Evolutionary conservation across 2,888 invertebrate species (phyloP).

Genomic region (Eurytoma californica): DNA sequence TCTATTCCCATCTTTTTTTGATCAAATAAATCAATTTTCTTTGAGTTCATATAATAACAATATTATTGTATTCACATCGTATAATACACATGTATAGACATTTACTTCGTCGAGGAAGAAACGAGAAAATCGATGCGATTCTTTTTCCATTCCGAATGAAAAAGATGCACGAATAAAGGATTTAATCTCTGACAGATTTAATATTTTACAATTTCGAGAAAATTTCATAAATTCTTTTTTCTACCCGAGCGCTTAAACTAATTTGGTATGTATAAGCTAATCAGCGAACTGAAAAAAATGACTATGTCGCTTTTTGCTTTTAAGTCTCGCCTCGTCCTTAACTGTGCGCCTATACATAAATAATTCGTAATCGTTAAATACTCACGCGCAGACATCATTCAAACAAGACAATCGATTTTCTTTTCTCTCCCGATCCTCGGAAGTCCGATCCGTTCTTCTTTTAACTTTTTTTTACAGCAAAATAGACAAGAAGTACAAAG

Average conservation of each 20-base stretch:
- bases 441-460: slow-evolving; percentile 11
- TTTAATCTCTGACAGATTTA: slow-evolving; percentile 34
- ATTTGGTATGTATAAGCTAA: slow-evolving; percentile 57
- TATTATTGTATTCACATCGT: slow-evolving; percentile 50
- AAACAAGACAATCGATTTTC: slow-evolving; percentile 46
- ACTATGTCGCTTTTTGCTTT: slow-evolving; percentile 58
- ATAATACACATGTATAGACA: slow-evolving; percentile 52
- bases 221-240: slow-evolving; percentile 31
- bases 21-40: slow-evolving; percentile 53
- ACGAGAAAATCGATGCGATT: slow-evolving; percentile 50
- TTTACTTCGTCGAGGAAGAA: slow-evolving; percentile 53
- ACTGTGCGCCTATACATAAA: slow-evolving; percentile 39
- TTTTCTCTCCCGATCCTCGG: slow-evolving; percentile 41
- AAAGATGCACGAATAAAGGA: slow-evolving; percentile 14
- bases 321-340: slow-evolving; percentile 54
- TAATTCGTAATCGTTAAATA: slow-evolving; percentile 34
- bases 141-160: slow-evolving; percentile 42
- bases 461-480: slow-evolving; percentile 14
- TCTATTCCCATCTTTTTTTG: slow-evolving; percentile 44
- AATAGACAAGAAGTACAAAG: slow-evolving; percentile 23
- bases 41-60: slow-evolving; percentile 44
- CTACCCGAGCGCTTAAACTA: slow-evolving; percentile 40
- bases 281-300: slow-evolving; percentile 57
- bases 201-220: slow-evolving; percentile 1
- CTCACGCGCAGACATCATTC: slow-evolving; percentile 39